Evolutionary conservation across 2,888 invertebrate species (phyloP), one percentile per base, ranked within the genome.

Genomic region (Lomographa bimaculata): DNA sequence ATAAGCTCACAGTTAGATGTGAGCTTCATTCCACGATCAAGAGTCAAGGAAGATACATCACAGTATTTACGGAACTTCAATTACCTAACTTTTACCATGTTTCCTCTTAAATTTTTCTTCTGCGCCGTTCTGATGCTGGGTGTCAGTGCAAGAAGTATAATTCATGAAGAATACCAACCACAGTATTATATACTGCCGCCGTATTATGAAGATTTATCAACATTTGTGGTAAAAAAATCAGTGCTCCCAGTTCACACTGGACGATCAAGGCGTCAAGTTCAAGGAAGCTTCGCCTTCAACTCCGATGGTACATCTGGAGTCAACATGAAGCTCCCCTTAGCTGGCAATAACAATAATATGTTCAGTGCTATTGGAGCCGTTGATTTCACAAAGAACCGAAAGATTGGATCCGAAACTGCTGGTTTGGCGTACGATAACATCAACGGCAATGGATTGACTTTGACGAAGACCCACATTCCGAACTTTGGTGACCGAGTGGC

Each of bases 391-490:
- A 49, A 38, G 1, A 30, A 38, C 1, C 45, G 21, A 9, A 38
- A 52, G n/a, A 20, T 65, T 2, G 51, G 57, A 1, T 45, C 68
- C 0, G 57, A 58, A 12, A 63, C 66, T 2, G 62, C 57, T 29
- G 78, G 79, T 5, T 7, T 78, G 37, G 64, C 71, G 1, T 50
- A 65, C 0, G 71, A 78, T 21, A 73, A 76, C 42, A 47, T 54
- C 1, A 55, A 64, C 2, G 79, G 79, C 2, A 75, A 79, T 40
- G 68, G 68, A 0, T 39, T 69, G 1, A 60, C 61, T 5, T 24
- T 73, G 2, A 66, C 64, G 1, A 51, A 61, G 1, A 62, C 57
- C 1, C 61, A 60, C 9, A 56, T 72, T 7, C 73, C 76, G 0
- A 50, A 56, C 10, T 64, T 71, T 20, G 74, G 69, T 0, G 52